Conservation (phyloP, 1,140 invertebrate species). For the Listronotus bonariensis region DNA sequence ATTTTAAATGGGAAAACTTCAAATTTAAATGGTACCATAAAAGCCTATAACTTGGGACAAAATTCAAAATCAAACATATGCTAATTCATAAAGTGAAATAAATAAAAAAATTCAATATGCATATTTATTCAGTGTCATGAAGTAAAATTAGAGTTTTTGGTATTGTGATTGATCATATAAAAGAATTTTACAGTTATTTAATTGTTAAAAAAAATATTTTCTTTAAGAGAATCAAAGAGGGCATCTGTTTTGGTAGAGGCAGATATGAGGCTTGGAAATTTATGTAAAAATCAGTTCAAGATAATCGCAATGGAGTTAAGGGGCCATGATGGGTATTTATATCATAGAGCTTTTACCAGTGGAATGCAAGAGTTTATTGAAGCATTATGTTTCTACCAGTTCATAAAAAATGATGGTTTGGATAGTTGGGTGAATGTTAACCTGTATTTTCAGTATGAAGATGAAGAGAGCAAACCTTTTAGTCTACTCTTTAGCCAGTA, state of each 20-base stretch:
- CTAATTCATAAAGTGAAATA: too few species aligned
- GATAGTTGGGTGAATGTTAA: slow-evolving; percentile 59
- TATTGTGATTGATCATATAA: too few species aligned
- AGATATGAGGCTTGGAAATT: slow-evolving; percentile 63
- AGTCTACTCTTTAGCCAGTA: slow-evolving; percentile 60
- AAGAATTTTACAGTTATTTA: not conserved
- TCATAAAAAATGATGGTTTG: slow-evolving; percentile 59
- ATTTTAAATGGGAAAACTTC: too few species aligned
- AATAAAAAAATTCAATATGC: too few species aligned
- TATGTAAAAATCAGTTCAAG: slow-evolving; percentile 67
- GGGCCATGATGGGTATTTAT: slow-evolving; percentile 74
- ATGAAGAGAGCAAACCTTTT: slow-evolving; percentile 33
- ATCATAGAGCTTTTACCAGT: slow-evolving; percentile 72
- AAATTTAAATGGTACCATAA: too few species aligned
- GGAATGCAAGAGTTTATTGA: slow-evolving; percentile 90
- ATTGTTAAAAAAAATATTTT: not conserved
- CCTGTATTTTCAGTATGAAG: slow-evolving; percentile 54
- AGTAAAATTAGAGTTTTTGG: too few species aligned
- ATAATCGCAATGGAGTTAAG: slow-evolving; percentile 74
- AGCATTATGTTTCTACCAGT: slow-evolving; percentile 78
- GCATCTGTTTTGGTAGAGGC: slow-evolving; percentile 68
- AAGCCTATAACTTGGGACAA: too few species aligned
- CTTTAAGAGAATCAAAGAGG: slow-evolving; percentile 62
- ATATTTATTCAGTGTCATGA: too few species aligned
- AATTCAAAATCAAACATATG: too few species aligned